Percentiles rank a stretch among this genome's conserved stretches.
These are phyloP conservation scores for Eupleurogrammus muticus DNA, from an alignment of 2,797 vertebrate genomes.

Conservation along the genomic window DNA sequence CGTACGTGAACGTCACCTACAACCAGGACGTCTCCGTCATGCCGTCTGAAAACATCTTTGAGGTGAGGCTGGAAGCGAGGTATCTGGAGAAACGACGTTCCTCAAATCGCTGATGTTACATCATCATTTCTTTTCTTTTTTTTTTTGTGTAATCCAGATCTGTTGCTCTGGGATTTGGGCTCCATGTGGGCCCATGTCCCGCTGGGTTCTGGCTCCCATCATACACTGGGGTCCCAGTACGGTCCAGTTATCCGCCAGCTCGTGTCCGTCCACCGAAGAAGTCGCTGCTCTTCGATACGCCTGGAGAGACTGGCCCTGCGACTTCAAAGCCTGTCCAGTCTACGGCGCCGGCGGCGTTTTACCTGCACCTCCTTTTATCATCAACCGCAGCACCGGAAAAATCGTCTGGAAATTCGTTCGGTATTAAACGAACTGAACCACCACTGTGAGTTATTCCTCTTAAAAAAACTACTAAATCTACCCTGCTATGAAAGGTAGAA, in stretches of 20 bases:
- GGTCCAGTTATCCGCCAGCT: constrained; percentile 66
- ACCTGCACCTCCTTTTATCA: constrained; percentile 88
- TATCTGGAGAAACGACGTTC: too few species aligned
- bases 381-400: constrained; percentile 11
- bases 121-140: too few species aligned
- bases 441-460: not conserved
- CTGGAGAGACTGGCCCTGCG: constrained; percentile 92
- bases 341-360: constrained; percentile 81
- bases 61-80: constrained; percentile 78
- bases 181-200: constrained; percentile 47
- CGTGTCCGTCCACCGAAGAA: constrained; percentile 50
- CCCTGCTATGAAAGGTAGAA: not conserved
- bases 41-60: constrained; percentile 73
- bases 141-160: constrained; percentile 80
- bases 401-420: constrained; percentile 12
- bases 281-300: constrained; percentile 87
- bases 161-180: constrained; percentile 68
- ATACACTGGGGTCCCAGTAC: constrained; percentile 9
- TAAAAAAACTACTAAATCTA: not conserved
- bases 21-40: constrained; percentile 78
- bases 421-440: constrained; percentile 5
- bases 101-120: not conserved
- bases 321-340: constrained; percentile 88
- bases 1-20: constrained; percentile 83
- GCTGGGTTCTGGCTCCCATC: constrained; percentile 83